These are phyloP conservation scores for Amblyornis subalaris DNA, from an alignment of 2,113 vertebrate species.

Conservation along the genomic window DNA sequence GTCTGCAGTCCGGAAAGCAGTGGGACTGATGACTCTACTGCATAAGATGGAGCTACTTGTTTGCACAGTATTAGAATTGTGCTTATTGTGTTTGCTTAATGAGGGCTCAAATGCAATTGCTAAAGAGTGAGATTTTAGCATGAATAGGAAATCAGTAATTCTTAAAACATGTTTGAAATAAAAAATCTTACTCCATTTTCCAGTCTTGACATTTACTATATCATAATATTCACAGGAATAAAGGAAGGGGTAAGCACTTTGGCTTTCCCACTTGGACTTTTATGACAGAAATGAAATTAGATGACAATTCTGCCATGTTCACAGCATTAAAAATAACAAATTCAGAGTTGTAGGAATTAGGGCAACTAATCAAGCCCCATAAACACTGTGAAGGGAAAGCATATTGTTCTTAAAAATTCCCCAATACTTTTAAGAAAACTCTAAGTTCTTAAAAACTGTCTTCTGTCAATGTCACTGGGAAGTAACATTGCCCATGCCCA, in stretches of 20 bases:
- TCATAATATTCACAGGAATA: not conserved
- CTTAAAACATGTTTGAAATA: not conserved
- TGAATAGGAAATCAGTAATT: not conserved
- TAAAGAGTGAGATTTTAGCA: not conserved
- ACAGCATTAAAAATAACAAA: not conserved
- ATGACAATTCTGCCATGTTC: not conserved
- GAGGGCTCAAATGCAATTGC: not conserved
- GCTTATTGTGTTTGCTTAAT: not conserved
- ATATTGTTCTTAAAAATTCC: not conserved
- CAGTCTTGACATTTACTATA: not conserved
- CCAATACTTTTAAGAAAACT: not conserved
- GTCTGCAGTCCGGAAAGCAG: not conserved
- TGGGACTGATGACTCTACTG: not conserved
- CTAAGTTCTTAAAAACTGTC: not conserved
- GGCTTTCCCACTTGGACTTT: not conserved
- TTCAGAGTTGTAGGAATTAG: not conserved
- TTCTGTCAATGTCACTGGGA: not conserved
- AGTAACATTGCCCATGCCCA: fast-evolving
- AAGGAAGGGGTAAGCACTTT: not conserved
- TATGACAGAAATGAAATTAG: not conserved
- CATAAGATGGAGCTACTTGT: not conserved
- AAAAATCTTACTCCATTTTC: not conserved
- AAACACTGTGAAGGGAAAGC: not conserved
- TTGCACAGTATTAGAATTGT: not conserved
- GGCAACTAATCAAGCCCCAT: not conserved